These are phyloP conservation scores for Varanus komodoensis DNA, from an alignment of 2,113 vertebrate species.

Conservation along the genomic window DNA sequence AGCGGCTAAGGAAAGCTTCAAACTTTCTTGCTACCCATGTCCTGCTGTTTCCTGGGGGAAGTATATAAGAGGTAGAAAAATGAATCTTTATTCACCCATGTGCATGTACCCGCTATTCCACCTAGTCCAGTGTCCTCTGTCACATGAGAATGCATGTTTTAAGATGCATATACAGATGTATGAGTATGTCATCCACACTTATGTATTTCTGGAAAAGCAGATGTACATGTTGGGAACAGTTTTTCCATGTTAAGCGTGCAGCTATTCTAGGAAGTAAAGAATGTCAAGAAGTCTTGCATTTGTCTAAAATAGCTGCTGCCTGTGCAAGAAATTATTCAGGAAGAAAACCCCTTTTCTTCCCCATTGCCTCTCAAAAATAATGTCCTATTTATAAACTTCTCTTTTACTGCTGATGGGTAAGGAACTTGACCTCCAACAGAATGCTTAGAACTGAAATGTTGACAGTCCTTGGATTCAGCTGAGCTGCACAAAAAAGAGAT, in stretches of 20 bases:
- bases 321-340: conserved; percentile 43
- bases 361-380: background rate
- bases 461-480: background rate
- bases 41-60: background rate
- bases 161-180: background rate
- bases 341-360: conserved; percentile 32
- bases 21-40: background rate
- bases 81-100: background rate
- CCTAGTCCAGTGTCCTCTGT: background rate
- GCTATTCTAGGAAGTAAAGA: background rate
- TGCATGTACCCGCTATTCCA: background rate
- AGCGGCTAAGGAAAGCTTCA: background rate
- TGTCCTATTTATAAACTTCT: conserved; percentile 50
- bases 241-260: background rate
- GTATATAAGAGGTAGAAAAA: background rate
- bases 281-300: conserved; percentile 15
- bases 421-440: background rate
- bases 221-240: background rate
- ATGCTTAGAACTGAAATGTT: conserved; percentile 35
- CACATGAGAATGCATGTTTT: background rate
- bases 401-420: conserved; percentile 49
- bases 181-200: background rate
- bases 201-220: background rate
- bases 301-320: conserved; percentile 33
- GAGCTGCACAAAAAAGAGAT: background rate